A percentile compares a stretch with the other conserved stretches of the same genome.
These are phyloP conservation scores for Poecilia velifera DNA, from an alignment of 2,797 vertebrate genomes.

Conservation along the genomic window DNA sequence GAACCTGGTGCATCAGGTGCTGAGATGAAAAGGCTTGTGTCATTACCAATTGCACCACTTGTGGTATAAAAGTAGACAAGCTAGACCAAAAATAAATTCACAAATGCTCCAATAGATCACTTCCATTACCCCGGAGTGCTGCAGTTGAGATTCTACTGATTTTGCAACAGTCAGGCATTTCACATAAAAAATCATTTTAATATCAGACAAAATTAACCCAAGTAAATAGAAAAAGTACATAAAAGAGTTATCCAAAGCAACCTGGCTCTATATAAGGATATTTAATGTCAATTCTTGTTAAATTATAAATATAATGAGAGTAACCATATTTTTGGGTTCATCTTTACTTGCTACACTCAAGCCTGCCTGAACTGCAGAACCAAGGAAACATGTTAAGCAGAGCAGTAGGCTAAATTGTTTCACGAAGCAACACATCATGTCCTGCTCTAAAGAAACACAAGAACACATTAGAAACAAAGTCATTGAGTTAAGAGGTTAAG, in stretches of 20 bases:
- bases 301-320: background rate
- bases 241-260: background rate
- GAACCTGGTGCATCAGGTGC: conserved; percentile 88
- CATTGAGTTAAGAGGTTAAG: background rate
- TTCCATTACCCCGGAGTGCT: background rate
- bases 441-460: background rate
- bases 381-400: background rate
- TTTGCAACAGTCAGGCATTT: background rate
- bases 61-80: background rate
- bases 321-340: background rate
- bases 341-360: background rate
- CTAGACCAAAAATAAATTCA: background rate
- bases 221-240: background rate
- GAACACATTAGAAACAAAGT: background rate
- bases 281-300: background rate
- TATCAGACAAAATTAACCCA: background rate
- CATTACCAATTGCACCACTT: conserved; percentile 4
- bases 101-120: background rate
- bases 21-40: conserved; percentile 35
- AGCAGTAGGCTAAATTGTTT: background rate
- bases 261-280: background rate
- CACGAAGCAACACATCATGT: background rate
- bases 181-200: background rate
- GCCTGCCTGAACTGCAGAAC: background rate
- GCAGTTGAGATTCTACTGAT: background rate